Percentiles rank a stretch among this genome's conserved stretches.
These are phyloP conservation scores for Cantharis lateralis DNA, from an alignment of 2,888 invertebrate genomes.

Conservation along the genomic window DNA sequence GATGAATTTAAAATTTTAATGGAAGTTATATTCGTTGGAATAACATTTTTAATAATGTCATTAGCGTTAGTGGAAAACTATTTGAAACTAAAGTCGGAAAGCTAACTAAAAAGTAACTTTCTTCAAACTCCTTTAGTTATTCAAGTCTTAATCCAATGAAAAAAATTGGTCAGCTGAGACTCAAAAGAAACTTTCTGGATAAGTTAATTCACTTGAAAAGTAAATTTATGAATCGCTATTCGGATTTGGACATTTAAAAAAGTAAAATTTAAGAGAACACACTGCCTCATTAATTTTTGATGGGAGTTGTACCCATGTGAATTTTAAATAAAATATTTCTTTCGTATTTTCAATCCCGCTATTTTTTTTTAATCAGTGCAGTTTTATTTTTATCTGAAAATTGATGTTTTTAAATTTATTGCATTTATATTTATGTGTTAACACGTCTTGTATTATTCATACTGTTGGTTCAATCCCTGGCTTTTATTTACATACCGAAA, in stretches of 20 bases:
- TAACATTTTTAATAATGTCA: not conserved
- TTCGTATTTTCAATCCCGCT: not conserved
- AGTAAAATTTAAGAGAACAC: not conserved
- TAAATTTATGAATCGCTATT: not conserved
- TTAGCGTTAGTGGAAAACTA: not conserved
- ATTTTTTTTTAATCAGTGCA: not conserved
- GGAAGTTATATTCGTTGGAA: not conserved
- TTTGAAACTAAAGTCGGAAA: not conserved
- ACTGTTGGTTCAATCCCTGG: slow-evolving; percentile 4
- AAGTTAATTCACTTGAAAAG: not conserved
- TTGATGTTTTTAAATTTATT: not conserved
- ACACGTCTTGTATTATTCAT: slow-evolving; percentile 5
- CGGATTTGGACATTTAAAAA: not conserved
- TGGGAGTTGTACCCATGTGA: not conserved
- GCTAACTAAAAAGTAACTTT: not conserved
- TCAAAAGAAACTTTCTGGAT: not conserved
- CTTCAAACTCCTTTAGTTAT: not conserved
- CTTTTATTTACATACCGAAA: slow-evolving; percentile 22
- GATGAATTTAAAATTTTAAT: not conserved
- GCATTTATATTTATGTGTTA: not conserved
- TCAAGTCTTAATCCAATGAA: not conserved
- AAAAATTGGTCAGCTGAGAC: not conserved
- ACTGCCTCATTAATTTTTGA: not conserved
- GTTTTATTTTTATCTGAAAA: not conserved
- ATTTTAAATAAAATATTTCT: not conserved